These are phyloP conservation scores for Toxotes chatareus DNA, from an alignment of 2,113 vertebrate genomes.

Conservation along the genomic window DNA sequence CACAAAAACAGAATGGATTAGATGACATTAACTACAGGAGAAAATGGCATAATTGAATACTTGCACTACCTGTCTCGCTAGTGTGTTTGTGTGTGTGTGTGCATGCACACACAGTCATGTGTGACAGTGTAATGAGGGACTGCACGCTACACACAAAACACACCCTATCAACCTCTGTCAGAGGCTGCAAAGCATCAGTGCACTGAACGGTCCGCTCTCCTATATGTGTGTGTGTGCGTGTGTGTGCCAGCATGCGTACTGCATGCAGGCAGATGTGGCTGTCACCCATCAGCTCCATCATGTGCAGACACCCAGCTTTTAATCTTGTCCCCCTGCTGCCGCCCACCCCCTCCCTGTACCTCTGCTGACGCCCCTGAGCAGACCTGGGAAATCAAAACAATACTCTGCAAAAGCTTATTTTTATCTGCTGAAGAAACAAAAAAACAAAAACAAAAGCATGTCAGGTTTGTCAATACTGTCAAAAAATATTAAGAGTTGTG, in stretches of 20 bases:
- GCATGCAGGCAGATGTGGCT: constrained; percentile 64
- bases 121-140: constrained; percentile 74
- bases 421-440: constrained; percentile 32
- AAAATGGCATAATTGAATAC: constrained; percentile 75
- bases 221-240: constrained; percentile 30
- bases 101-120: constrained; percentile 5
- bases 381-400: constrained; percentile 64
- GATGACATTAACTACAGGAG: constrained; percentile 73
- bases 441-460: constrained; percentile 9
- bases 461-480: constrained; percentile 55
- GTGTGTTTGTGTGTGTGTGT: constrained; percentile 3
- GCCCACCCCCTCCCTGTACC: background rate
- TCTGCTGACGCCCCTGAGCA: constrained; percentile 41
- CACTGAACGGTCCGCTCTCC: constrained; percentile 17
- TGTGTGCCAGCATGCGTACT: background rate
- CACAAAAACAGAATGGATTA: constrained; percentile 61
- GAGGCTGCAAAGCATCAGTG: constrained; percentile 67
- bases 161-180: constrained; percentile 77
- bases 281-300: constrained; percentile 83
- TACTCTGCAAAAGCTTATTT: constrained; percentile 44
- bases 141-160: constrained; percentile 69
- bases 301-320: constrained; percentile 70
- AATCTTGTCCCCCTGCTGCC: constrained; percentile 48
- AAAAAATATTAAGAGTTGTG: constrained; percentile 20
- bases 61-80: constrained; percentile 44